These are phyloP conservation scores for Rhabdornis inornatus DNA, from an alignment of 2,113 vertebrate species.

Conservation along the genomic window DNA sequence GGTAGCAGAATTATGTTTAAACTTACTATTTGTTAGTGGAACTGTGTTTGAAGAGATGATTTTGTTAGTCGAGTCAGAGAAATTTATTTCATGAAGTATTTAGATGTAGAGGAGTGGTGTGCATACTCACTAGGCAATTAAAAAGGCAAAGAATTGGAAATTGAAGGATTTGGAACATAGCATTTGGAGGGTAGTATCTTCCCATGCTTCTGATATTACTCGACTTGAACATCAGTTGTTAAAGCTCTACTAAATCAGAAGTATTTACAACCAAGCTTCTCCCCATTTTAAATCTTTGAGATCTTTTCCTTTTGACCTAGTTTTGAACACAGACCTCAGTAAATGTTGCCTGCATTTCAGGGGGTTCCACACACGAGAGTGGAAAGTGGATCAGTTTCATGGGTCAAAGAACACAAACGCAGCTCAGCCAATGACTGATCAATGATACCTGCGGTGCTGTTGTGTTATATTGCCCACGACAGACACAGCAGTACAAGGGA, in stretches of 20 bases:
- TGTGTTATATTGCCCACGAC: accelerated
- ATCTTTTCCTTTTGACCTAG: background rate
- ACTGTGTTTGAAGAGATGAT: background rate
- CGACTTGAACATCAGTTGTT: background rate
- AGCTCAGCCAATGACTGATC: background rate
- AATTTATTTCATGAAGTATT: background rate
- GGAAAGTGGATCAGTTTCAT: background rate
- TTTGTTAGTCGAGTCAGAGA: background rate
- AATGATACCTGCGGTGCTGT: accelerated
- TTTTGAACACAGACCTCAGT: background rate
- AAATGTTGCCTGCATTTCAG: background rate
- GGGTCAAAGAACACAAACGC: background rate
- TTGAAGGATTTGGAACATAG: background rate
- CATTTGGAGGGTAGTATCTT: background rate
- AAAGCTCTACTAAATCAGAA: background rate
- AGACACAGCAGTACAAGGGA: background rate
- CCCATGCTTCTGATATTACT: background rate
- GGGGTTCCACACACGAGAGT: background rate
- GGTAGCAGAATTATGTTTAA: background rate
- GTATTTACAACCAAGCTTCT: background rate
- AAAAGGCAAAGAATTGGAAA: background rate
- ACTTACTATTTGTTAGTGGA: background rate
- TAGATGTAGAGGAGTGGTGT: background rate
- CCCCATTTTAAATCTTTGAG: background rate
- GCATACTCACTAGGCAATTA: background rate